A percentile compares a stretch with the other conserved stretches of the same genome.
phyloP scores from a whole-genome alignment of 2,888 invertebrate species.

The Perizoma flavofasciatum region DNA sequence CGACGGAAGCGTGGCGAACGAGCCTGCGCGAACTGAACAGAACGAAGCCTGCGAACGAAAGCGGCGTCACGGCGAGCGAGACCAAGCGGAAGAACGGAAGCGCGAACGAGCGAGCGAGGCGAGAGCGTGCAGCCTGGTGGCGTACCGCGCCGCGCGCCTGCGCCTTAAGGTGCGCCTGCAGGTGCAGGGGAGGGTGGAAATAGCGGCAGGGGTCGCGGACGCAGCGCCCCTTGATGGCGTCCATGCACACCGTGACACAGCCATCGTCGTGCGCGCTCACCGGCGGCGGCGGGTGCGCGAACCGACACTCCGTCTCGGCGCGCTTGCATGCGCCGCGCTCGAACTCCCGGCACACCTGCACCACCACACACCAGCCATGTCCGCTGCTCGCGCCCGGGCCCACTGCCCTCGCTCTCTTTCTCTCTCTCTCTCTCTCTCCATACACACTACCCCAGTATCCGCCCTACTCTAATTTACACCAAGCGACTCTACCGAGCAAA shows the following conservation, averaged over 20 bases:
- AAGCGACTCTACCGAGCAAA: conserved; percentile 12
- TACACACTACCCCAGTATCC: conserved; percentile 33
- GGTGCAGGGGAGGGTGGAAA: conserved; percentile 99
- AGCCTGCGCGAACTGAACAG: conserved; percentile 76
- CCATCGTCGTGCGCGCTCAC: conserved; percentile 98
- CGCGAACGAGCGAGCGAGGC: conserved; percentile 79
- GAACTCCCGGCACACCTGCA: conserved; percentile 99
- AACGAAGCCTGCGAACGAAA: conserved; percentile 80
- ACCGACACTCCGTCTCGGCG: conserved; percentile 98
- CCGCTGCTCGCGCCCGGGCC: conserved; percentile 56
- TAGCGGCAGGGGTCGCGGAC: conserved; percentile 99
- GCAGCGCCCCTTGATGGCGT: conserved; percentile 99
- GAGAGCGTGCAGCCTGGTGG: conserved; percentile 86
- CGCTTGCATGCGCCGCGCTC: conserved; percentile 99
- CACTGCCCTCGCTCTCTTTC: conserved; percentile 31
- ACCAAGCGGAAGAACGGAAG: conserved; percentile 80
- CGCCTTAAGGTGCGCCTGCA: conserved; percentile 99
- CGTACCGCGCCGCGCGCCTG: conserved; percentile 97
- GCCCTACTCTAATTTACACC: conserved; percentile 29
- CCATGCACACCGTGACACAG: conserved; percentile 99
- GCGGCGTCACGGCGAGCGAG: conserved; percentile 81
- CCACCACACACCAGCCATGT: conserved; percentile 78
- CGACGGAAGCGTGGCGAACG: conserved; percentile 82
- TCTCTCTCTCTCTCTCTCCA: conserved; percentile 37
- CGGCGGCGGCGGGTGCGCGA: conserved; percentile 99